Base-by-base conservation (phyloP, 1,140 invertebrate species). In the Halesus radiatus region DNA sequence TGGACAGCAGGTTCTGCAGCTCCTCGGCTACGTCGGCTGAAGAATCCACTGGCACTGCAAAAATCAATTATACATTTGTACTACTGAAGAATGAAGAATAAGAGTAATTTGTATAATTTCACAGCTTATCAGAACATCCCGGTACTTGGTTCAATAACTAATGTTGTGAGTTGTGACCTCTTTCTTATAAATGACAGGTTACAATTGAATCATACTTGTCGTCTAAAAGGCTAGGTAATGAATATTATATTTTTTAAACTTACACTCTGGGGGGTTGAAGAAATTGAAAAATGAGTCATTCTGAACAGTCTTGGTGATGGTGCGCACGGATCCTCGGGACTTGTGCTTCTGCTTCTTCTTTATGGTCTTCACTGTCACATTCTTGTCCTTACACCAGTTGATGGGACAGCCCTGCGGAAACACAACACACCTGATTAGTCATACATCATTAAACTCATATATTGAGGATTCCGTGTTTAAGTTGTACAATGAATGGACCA, bases 331-430 rank as follows among this genome's bases (percentile, higher is more conserved):
- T 77, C 97, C 98, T 81, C 95, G 92, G 3, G 96, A 95, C 92
- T 99, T 99, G 88, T 99, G 98, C 88, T 99, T 99, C 89, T 99
- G 98, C 88, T 98, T 99, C 92, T 99, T 99, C 87, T 98, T 98
- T 37, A 99, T 94, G 13, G 95, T 96, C 90, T 99, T 99, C 3
- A 98, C 92, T 3, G 98, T 99, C 7, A 99, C 94, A 87, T 99
- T 99, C 90, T 99, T 99, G 74, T 97, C 97, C 85, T 97, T 96
- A 79, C 97, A 95, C 98, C 98, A 99, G 85, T 98, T 94, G 84
- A 99, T 98, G 54, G 91, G 90, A 84, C 96, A 98, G 37, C 96
- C 96, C 92, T 94, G 84, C 82, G 83, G 79, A 53, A 54, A 45
- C 16, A 76, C 13, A 50, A 70, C 2, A 6, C 13, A 32, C 7